phyloP scores from a whole-genome alignment of 2,797 vertebrate genomes.

The Gymnothorax reevesii region DNA sequence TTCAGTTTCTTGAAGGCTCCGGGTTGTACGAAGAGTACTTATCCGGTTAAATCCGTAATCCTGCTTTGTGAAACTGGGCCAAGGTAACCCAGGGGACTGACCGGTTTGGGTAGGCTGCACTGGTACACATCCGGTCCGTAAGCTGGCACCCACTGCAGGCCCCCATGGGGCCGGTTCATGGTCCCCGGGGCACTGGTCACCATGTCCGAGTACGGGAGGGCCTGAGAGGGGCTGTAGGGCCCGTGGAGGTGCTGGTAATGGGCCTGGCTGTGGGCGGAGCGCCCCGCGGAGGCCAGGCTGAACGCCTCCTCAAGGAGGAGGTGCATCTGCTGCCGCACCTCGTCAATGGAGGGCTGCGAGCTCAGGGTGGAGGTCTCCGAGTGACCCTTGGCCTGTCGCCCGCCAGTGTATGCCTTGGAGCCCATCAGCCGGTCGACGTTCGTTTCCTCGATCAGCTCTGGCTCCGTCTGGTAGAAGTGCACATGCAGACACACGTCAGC shows the following conservation, averaged over 20 bases:
- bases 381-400: conserved; percentile 88
- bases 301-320: conserved; percentile 97
- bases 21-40: too few relatives aligned
- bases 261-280: conserved; percentile 81
- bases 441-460: conserved; percentile 94
- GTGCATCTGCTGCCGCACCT: conserved; percentile 98
- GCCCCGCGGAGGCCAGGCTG: conserved; percentile 92
- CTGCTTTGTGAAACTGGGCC: too few relatives aligned
- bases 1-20: too few relatives aligned
- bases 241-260: conserved; percentile 78
- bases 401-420: conserved; percentile 76
- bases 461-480: conserved; percentile 81
- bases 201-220: conserved; percentile 87
- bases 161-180: conserved; percentile 79
- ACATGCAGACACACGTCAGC: not conserved
- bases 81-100: conserved; percentile 63
- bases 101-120: conserved; percentile 91
- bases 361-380: conserved; percentile 96
- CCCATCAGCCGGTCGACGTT: conserved; percentile 85
- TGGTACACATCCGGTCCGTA: conserved; percentile 90
- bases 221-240: conserved; percentile 79
- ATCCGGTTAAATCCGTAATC: too few relatives aligned
- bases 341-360: conserved; percentile 98
- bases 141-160: conserved; percentile 92
- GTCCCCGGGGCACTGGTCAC: conserved; percentile 94